Evolutionary conservation across 2,888 invertebrate species (phyloP), one percentile per base, ranked within the genome.

Genomic region (Rosalia funebris): DNA sequence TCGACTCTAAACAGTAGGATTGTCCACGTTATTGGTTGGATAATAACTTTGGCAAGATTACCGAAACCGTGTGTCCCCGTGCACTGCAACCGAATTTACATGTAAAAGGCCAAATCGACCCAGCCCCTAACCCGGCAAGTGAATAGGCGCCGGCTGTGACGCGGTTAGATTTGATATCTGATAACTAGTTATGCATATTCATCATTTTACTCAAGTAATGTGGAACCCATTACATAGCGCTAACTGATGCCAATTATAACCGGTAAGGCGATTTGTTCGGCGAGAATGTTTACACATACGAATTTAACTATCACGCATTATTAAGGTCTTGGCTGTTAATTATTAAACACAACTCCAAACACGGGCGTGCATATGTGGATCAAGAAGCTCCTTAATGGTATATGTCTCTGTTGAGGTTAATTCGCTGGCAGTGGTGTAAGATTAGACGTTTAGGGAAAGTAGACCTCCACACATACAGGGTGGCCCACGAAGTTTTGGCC

Each of bases 101-200:
- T 48, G 34, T 37, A 48, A 48, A 48, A 48, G 48, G 48, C 37
- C 48, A 37, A 19, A 48, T 12, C 36, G 37, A 9, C 39, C 39
- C 50, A 14, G 39, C 39, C 50, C 39, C 50, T 50, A 50, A 25
- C 50, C 39, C 39, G 50, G 12, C 12, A 36, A 48, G 17, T 37
- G 48, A 36, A 48, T 34, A 19, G 48, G 37, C 36, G 11, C 42
- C 31, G 25, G 42, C 53, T 53, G 42, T 41, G 53, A 53, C 42
- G 53, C 53, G 32, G 42, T 19, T 41, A 53, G 53, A 53, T 60
- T 57, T 60, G 58, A 59, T 42, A 63, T 57, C 42, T 47, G 55
- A 63, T 60, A 63, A 63, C 59, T 62, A 53, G 52, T 52, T 57
- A 63, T 63, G 53, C 63, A 63, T 63, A 63, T 63, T 63, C 54